Conservation (phyloP, 2,113 vertebrate species). For the Calyptomena viridis region DNA sequence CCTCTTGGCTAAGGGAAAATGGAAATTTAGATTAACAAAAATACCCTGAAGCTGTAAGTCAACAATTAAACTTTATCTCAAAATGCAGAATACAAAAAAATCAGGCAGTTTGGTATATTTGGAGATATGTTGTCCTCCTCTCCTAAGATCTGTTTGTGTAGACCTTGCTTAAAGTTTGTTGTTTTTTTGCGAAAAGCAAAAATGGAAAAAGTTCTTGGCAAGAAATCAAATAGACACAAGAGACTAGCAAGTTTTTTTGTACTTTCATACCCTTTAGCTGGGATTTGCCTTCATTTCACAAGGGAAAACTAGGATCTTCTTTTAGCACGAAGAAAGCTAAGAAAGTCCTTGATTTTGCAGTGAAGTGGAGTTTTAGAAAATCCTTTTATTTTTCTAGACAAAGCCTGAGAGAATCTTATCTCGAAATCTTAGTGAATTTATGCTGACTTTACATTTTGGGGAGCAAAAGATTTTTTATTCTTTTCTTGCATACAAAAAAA, state of each 20-base stretch:
- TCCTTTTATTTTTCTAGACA: neutral
- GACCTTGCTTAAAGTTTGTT: neutral
- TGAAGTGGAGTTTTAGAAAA: neutral
- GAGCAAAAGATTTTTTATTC: neutral
- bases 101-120: neutral
- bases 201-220: neutral
- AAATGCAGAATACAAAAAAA: neutral
- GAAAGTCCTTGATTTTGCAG: neutral
- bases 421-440: neutral
- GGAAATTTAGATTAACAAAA: neutral
- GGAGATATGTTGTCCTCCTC: neutral
- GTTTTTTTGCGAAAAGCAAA: neutral
- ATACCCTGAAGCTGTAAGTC: neutral
- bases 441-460: neutral
- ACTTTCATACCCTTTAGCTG: neutral
- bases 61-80: neutral
- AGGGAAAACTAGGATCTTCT: neutral
- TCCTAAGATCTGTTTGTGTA: neutral
- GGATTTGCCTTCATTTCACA: neutral
- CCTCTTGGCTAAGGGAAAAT: neutral
- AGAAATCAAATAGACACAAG: neutral
- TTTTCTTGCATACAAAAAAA: neutral
- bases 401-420: neutral
- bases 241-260: neutral
- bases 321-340: neutral